Base-by-base conservation (phyloP, 92 coral and sea anemone genomes). In the Montipora capitata region DNA sequence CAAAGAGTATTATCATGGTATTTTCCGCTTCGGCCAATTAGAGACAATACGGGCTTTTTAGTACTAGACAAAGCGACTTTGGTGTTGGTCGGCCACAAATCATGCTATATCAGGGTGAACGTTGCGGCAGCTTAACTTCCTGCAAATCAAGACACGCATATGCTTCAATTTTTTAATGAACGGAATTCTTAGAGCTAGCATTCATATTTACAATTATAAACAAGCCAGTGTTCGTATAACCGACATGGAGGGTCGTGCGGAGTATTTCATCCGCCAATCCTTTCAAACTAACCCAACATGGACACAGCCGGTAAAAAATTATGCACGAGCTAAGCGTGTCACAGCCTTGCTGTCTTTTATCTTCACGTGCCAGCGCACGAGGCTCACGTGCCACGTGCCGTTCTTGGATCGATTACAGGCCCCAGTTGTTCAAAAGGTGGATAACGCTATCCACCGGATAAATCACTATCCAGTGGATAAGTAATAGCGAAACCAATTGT, bases 141-240 rank as follows among this genome's bases (percentile, higher is more conserved):
- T 5, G 52, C 6, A 9, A 67, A 7, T 18, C 72, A 18, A 58
- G 14, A 61, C 20, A 82, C 40, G 9, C 10, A 7, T 83, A 72
- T 91, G 98, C 95, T 94, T 95, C 94, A 78, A 93, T 95, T 95
- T 95, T 95, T 95, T 95, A 95, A 95, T 95, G 98, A 95, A 95
- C 98, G 98, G 92, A 94, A 93, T 95, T 93, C 84, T 95, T 93
- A 81, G 98, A 95, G 96, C 96, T 95, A 95, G 98, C 96, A 95
- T 93, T 95, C 95, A 88, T 95, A 95, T 95, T 95, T 95, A 95
- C 98, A 95, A 93, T 93, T 95, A 95, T 95, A 95, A 95, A 95
- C 96, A 95, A 95, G 96, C 88, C 96, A 89, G 95, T 75, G 87
- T 89, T 94, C 91, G 92, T 95, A 95, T 91, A 95, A 93, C 96